phyloP scores from a whole-genome alignment of 2,888 invertebrate genomes.

The Romanomermis culicivorax region DNA sequence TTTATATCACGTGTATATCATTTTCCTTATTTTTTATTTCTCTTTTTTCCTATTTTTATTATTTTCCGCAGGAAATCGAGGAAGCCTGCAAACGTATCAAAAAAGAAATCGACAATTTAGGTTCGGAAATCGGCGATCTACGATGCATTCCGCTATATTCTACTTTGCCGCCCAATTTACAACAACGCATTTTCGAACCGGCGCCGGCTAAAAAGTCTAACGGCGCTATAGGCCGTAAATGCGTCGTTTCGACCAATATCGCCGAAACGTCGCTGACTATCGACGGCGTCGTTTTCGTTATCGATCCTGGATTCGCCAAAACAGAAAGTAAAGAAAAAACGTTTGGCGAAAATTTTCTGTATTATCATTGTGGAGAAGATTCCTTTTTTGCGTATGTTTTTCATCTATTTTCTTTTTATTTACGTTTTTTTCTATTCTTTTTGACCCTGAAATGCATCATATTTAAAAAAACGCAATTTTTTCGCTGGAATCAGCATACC shows the following conservation, averaged over 20 bases:
- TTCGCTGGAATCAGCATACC: too few species aligned
- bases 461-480: too few species aligned
- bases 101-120: slow-evolving; percentile 79
- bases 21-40: too few species aligned
- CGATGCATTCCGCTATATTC: slow-evolving; percentile 97
- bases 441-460: too few species aligned
- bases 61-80: slow-evolving; percentile 55
- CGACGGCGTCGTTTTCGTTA: slow-evolving; percentile 96
- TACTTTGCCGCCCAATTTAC: slow-evolving; percentile 83
- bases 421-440: too few species aligned
- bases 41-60: too few species aligned
- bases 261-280: slow-evolving; percentile 97
- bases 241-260: slow-evolving; percentile 90
- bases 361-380: too few species aligned
- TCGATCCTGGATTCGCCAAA: slow-evolving; percentile 97
- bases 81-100: slow-evolving; percentile 95
- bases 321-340: neutral
- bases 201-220: slow-evolving; percentile 72
- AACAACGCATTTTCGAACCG: slow-evolving; percentile 88
- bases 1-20: too few species aligned
- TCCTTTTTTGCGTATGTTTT: too few species aligned
- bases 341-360: neutral
- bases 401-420: too few species aligned
- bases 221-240: slow-evolving; percentile 45
- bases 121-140: slow-evolving; percentile 84